phyloP scores from a whole-genome alignment of 2,113 vertebrate genomes.

The Collichthys lucidus region DNA sequence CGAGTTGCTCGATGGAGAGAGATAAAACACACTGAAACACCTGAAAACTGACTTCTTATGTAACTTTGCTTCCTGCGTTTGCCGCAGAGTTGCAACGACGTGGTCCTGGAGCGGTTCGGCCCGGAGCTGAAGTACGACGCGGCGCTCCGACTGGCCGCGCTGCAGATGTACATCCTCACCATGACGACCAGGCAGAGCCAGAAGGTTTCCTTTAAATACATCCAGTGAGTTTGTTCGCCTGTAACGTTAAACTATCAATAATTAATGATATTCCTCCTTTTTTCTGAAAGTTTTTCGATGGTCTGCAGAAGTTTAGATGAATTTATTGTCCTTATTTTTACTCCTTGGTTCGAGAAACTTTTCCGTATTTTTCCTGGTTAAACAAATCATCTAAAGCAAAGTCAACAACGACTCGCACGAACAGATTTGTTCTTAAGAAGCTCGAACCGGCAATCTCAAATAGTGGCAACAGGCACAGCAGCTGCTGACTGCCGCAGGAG shows the following conservation, averaged over 20 bases:
- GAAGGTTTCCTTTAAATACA: conserved; percentile 97
- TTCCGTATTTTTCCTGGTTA: not conserved
- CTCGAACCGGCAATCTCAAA: not conserved
- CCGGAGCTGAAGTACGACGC: conserved; percentile 95
- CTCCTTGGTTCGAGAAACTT: not conserved
- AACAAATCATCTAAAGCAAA: not conserved
- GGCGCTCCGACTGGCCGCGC: conserved; percentile 91
- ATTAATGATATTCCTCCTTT: not conserved
- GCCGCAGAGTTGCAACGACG: conserved; percentile 93
- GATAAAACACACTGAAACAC: conserved; percentile 8
- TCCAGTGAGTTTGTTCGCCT: conserved; percentile 89
- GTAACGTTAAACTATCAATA: conserved; percentile 13
- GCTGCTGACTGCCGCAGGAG: no score
- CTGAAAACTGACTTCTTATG: not conserved
- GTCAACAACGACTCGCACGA: not conserved
- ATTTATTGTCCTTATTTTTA: not conserved
- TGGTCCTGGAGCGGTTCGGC: conserved; percentile 94
- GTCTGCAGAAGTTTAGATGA: not conserved
- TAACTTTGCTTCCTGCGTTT: conserved; percentile 19
- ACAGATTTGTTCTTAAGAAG: not conserved
- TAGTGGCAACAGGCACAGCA: no score
- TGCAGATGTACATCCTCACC: conserved; percentile 98
- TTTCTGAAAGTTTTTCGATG: not conserved
- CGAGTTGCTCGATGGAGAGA: not conserved
- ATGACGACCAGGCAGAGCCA: conserved; percentile 95